Percentiles rank a stretch among this genome's conserved stretches.
phyloP scores from a whole-genome alignment of 2,888 invertebrate genomes.

The Mimachlamys varia region DNA sequence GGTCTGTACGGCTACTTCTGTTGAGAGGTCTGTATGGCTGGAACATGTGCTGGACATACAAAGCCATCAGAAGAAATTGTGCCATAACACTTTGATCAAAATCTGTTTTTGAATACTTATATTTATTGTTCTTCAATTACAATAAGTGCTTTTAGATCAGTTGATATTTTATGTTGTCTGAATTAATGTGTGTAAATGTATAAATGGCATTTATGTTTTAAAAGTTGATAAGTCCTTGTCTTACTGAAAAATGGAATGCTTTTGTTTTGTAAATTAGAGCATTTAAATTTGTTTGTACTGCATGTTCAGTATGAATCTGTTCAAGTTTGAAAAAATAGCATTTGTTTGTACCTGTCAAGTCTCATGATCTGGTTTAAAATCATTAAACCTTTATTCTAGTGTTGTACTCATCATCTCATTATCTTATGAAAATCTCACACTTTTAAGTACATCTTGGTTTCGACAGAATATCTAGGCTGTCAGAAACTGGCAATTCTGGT shows the following conservation, averaged over 20 bases:
- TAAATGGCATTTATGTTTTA: constrained; percentile 24
- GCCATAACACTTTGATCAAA: background rate
- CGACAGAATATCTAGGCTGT: background rate
- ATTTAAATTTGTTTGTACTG: background rate
- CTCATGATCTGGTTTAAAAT: background rate
- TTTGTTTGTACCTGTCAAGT: background rate
- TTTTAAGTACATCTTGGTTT: background rate
- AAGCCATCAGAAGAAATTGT: background rate
- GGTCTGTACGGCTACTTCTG: background rate
- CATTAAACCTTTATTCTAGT: background rate
- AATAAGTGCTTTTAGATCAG: background rate
- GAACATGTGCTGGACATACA: background rate
- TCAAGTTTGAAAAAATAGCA: background rate
- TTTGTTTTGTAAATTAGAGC: background rate
- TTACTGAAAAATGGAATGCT: background rate
- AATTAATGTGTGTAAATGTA: background rate
- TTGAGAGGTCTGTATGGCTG: background rate
- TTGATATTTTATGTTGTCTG: background rate
- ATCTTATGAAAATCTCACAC: background rate
- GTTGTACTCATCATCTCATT: background rate
- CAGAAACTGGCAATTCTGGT: background rate
- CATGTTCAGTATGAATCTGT: background rate
- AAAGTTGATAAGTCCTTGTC: background rate
- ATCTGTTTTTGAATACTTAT: background rate
- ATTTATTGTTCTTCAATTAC: background rate